These are phyloP conservation scores for Mercenaria mercenaria DNA, from an alignment of 1,140 invertebrate genomes.

Conservation along the genomic window DNA sequence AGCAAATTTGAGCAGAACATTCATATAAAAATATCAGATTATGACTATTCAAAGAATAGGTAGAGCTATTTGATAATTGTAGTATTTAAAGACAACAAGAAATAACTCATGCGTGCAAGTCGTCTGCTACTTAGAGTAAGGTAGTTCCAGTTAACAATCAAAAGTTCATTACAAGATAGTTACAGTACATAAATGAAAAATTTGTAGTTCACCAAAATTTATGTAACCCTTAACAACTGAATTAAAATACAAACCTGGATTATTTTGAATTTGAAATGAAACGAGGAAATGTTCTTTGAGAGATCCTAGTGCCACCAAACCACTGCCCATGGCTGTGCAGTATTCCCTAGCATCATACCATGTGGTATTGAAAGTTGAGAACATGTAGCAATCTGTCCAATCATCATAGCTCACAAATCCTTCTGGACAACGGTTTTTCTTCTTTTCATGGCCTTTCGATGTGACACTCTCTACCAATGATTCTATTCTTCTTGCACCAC, in stretches of 20 bases:
- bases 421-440: constrained; percentile 70
- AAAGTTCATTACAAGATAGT: no score
- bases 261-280: constrained; percentile 76
- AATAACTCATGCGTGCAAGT: no score
- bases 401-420: constrained; percentile 71
- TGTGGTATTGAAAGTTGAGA: constrained; percentile 77
- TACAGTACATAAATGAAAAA: no score
- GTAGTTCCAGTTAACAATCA: no score
- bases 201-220: no score
- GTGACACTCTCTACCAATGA: background rate
- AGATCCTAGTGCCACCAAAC: constrained; percentile 74
- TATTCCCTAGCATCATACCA: constrained; percentile 79
- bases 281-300: constrained; percentile 77
- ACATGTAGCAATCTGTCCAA: constrained; percentile 76
- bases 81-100: no score
- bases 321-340: constrained; percentile 76
- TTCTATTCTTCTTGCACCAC: constrained; percentile 73
- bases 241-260: constrained; percentile 78
- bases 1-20: no score
- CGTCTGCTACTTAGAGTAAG: no score
- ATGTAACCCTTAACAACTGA: no score
- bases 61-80: no score
- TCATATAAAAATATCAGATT: no score
- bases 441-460: constrained; percentile 3
- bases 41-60: no score